Base-by-base conservation (phyloP, 1,140 invertebrate genomes). In the Oedothorax gibbosus region DNA sequence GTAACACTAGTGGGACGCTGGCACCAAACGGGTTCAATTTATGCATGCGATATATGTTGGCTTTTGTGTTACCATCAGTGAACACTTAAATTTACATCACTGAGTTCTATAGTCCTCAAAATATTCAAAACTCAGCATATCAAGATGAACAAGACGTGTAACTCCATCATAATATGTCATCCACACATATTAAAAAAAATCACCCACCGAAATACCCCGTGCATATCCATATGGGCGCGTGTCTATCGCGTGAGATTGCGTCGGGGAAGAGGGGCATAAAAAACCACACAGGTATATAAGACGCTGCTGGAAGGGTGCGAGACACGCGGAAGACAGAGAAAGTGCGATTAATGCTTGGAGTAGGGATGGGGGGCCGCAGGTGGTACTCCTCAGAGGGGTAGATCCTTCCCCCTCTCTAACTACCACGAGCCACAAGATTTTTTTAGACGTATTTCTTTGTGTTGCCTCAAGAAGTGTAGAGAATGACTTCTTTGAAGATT, bases 331-430 rank as follows among this genome's bases (percentile, higher is more conserved):
- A 72, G 79, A 82, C 49, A 82, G 56, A 71, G 80, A 82, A 82
- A 82, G 80, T 82, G 80, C 54, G 80, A 71, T 82, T 82, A 82
- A 82, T 68, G 53, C 57, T 35, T 81, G 66, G 78, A 81, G 77
- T 57, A 21, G 9, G 21, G 57, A 60, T 10, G 7, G 35, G 62
- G 57, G 49, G 69, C 35, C 80, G 73, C 80, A 82, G 80, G 80
- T 82, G 80, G 68, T 81, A 54, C 54, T 80, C 57, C 60, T 35
- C 56, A 15, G 65, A 82, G 54, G 60, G 57, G 69, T 54, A 49
- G 57, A 53, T 73, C 64, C 21, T 15, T 71, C 60, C 60, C 53
- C 64, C 62, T 49, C n/a, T 53, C 68, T 57, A 49, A 57, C 60
- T 82, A 21, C 80, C 81, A 60, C 81, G 49, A 35, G 35, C 35